Evolutionary conservation across 2,797 vertebrate genomes (phyloP), one percentile per base, ranked within the genome.

Genomic region (Anolis apletophallus): DNA sequence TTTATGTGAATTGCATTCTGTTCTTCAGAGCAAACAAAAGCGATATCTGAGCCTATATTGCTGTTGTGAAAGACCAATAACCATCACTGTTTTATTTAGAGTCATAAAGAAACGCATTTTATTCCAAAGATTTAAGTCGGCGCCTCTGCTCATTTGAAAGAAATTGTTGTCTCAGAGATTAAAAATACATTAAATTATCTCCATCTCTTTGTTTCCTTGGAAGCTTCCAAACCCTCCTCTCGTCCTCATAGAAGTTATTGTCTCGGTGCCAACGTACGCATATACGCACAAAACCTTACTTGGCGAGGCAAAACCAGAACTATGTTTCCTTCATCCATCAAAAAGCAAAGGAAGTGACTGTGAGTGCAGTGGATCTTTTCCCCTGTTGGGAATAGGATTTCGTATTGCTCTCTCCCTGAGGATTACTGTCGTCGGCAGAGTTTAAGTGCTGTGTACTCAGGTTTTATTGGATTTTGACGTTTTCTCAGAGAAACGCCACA

Each of bases 141-240:
- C 75, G 88, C 69, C 81, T 68, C 68, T 75, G 84, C 91, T 89
- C 89, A 75, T 29, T 91, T 84, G 88, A 84, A 90, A 86, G 85
- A 91, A 94, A 94, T 88, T 90, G 69, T 90, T 88, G 73, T 67
- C 87, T 90, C 81, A 83, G 83, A 91, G 67, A 91, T 93, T 84
- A 90, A 93, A 95, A 93, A 92, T 90, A 86, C 84, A 87, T 83
- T 83, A 86, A 93, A 93, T 92, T 80, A 81, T 61, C 29, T 87
- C 88, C 72, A 88, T 92, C 90, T 88, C 87, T 88, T 90, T 59
- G 85, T 50, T 81, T 93, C 83, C 80, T 90, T 91, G 93, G 88
- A 50, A 80, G 80, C 17, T 21, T 85, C 79, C 88, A 12, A 9
- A 29, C 32, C 40, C 16, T 67, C 91, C 90, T 86, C 84, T 91